Evolutionary conservation across 2,797 vertebrate genomes (phyloP), one percentile per base, ranked within the genome.

Genomic region (Eidolon dupreanum): DNA sequence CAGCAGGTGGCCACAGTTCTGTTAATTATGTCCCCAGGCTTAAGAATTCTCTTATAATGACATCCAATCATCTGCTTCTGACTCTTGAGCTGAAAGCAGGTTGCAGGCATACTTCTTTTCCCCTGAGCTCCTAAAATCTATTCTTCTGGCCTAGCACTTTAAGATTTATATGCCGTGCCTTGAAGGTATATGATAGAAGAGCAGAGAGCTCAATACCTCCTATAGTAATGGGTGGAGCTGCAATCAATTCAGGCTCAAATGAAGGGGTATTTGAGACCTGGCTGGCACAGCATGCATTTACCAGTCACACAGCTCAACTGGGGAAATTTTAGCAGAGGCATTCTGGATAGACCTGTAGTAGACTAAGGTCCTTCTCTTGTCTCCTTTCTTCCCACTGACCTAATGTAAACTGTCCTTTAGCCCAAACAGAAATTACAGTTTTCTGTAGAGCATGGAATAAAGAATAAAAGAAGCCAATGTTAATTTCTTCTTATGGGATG

Each of bases 1-100:
- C 97, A 98, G 97, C 97, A 97, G 96, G 97, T 88, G 97, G 97
- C 94, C 95, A 90, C 93, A 83, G 90, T 93, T 65, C 95, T 98
- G 97, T 97, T 98, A 98, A 98, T 98, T 98, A 96, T 96, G 96
- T 97, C 98, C 96, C 0, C 11, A 84, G 97, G 98, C 97, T 71
- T 63, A 96, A 15, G 3, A 36, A 97, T 88, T 94, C 95, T 95
- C 89, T 97, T 94, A 90, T 95, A 94, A 97, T 88, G 93, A 87
- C 94, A 97, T 96, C 83, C 87, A 97, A 90, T 96, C 97, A 97
- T 95, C 96, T 95, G 79, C 95, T 96, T 98, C 93, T 66, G 87
- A 93, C 96, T 98, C 96, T 53, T 17, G 82, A 33, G 93, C 81
- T 57, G 59, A 96, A 79, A 95, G 97, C 97, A 94, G 90, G 95